phyloP scores from a whole-genome alignment of 1,140 invertebrate genomes.

The Chironomus striatipennis region DNA sequence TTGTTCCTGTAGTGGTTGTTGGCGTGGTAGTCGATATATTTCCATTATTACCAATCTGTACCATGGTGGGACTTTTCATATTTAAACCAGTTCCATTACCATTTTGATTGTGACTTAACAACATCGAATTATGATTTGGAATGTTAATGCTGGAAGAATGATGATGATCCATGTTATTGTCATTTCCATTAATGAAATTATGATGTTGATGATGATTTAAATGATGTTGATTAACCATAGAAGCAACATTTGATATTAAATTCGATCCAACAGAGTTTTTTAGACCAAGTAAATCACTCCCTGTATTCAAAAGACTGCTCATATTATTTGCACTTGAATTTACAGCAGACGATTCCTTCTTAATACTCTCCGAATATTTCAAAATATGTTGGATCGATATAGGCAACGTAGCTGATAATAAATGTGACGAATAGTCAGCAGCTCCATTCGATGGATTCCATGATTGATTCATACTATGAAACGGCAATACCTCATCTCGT shows the following conservation, averaged over 20 bases:
- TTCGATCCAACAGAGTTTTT: constrained; percentile 21
- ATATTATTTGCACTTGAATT: neutral
- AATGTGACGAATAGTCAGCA: constrained; percentile 41
- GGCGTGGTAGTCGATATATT: neutral
- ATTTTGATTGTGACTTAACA: neutral
- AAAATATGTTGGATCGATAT: constrained; percentile 42
- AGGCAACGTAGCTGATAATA: constrained; percentile 41
- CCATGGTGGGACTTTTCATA: neutral
- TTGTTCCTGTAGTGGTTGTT: neutral
- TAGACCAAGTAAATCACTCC: neutral
- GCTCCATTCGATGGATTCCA: constrained; percentile 41
- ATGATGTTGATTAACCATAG: constrained; percentile 20
- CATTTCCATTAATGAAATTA: constrained; percentile 21
- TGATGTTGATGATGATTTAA: constrained; percentile 21
- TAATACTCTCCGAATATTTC: constrained; percentile 41
- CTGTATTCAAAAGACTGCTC: constrained; percentile 11
- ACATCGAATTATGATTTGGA: constrained; percentile 18
- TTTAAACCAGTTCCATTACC: neutral
- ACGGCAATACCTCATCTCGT: neutral
- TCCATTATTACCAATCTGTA: neutral
- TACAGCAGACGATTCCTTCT: constrained; percentile 37
- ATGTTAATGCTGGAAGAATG: constrained; percentile 14
- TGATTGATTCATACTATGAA: constrained; percentile 41
- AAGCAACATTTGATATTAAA: constrained; percentile 15
- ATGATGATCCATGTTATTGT: constrained; percentile 23